phyloP scores from a whole-genome alignment of 2,113 vertebrate genomes.

The Spilogale gracilis region DNA sequence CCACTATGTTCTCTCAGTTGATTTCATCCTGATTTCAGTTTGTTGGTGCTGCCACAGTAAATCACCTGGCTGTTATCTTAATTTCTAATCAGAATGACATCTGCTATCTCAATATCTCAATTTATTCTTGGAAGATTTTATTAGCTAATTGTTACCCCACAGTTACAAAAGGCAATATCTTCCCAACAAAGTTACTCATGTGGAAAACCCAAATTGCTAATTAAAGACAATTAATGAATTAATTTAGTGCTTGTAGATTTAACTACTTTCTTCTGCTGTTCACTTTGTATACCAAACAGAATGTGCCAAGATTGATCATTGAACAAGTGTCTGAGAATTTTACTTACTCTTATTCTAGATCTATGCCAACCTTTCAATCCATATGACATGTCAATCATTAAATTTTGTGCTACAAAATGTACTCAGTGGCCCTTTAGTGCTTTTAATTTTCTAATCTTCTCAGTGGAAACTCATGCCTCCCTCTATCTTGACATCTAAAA shows the following conservation, averaged over 20 bases:
- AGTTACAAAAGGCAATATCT: conserved; percentile 77
- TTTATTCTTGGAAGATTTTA: conserved; percentile 51
- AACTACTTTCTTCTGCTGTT: conserved; percentile 1
- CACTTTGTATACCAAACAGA: neutral
- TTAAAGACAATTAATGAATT: conserved; percentile 74
- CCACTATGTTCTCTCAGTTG: neutral
- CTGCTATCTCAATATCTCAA: conserved; percentile 39
- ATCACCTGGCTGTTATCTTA: conserved; percentile 55
- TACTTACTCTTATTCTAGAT: conserved; percentile 27
- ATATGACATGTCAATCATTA: neutral
- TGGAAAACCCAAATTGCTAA: conserved; percentile 66
- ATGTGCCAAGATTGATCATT: neutral
- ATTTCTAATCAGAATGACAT: conserved; percentile 72
- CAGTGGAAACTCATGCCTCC: neutral
- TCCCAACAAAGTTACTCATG: conserved; percentile 55
- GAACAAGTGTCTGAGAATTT: neutral
- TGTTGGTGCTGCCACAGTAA: conserved; percentile 23
- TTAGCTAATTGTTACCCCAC: conserved; percentile 62
- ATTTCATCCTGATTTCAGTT: neutral
- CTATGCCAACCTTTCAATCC: neutral
- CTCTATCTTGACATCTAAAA: neutral
- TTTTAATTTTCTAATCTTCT: neutral
- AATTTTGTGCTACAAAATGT: neutral
- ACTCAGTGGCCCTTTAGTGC: neutral
- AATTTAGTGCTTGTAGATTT: conserved; percentile 3